Base-by-base conservation (phyloP, 2,888 invertebrate genomes). In the Brachypalpus laphriformis region DNA sequence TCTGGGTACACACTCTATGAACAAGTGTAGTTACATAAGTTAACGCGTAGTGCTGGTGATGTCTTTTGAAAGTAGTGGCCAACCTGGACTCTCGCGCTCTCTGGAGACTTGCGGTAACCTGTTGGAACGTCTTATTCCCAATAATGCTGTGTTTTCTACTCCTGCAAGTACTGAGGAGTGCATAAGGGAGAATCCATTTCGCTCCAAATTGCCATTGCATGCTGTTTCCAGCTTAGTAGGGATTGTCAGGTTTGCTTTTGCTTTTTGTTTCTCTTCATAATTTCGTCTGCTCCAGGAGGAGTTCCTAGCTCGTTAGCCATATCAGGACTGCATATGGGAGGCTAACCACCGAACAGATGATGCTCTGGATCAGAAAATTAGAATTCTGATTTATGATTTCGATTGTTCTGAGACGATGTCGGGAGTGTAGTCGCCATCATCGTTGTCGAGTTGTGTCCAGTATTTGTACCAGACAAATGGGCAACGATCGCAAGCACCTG, bases 301-400 rank as follows among this genome's bases (percentile, higher is more conserved):
- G 83, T 65, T 83, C 68, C 78, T 66, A 78, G 68, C 83, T 78
- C 59, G 83, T 83, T 83, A 78, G 78, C 78, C 72, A 77, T 77
- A 77, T 82, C 77, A 18, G 77, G 77, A 59, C 49, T 22, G 28
- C 54, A 34, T 42, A 74, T 65, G 42, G 71, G 34, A 56, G 63
- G 63, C 68, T 81, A 74, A 42, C 47, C 68, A 81, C 37, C 47
- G 47, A 9, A 47, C 66, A 49, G 68, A 70, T 57, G 63, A 70
- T 68, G 56, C 51, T 82, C 66, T 66, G 63, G 63, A 83, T 63
- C 74, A 56, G 72, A 78, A 83, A 83, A 78, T 83, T 78, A 78
- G 83, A 83, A 83, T 74, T 83, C 70, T 78, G 83, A 83, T 83
- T 83, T 83, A 83, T 83, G 83, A 68, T 65, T 74, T 66, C 74